These are phyloP conservation scores for Hydrocynus forskahlii DNA, from an alignment of 2,797 vertebrate genomes.

Conservation along the genomic window DNA sequence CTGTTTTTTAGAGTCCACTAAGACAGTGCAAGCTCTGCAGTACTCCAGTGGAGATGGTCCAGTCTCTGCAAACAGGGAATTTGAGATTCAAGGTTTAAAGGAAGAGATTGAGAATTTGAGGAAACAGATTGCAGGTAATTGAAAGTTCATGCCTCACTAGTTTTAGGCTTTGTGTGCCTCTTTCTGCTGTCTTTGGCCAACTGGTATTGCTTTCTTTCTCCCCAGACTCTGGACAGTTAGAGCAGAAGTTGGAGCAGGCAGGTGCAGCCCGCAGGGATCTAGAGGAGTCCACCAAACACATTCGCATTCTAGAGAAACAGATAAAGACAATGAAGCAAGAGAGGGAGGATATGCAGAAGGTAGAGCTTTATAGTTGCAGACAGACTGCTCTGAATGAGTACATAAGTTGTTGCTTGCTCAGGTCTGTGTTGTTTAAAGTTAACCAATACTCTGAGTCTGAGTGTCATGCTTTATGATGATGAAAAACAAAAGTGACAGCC, in stretches of 20 bases:
- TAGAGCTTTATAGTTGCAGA: constrained; percentile 57
- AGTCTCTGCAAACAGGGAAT: constrained; percentile 84
- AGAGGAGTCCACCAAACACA: constrained; percentile 90
- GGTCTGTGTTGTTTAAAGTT: background rate
- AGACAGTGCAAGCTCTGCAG: constrained; percentile 92
- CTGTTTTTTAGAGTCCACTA: constrained; percentile 85
- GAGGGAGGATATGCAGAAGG: constrained; percentile 93
- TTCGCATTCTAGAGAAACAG: constrained; percentile 91
- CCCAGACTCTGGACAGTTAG: constrained; percentile 86
- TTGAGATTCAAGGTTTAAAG: constrained; percentile 93
- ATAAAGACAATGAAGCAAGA: constrained; percentile 88
- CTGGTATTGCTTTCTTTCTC: constrained; percentile 48
- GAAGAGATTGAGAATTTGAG: constrained; percentile 93
- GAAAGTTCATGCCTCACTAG: background rate
- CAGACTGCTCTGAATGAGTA: background rate
- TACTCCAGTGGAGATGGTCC: constrained; percentile 85
- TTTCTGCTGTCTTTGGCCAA: background rate
- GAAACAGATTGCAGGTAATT: constrained; percentile 89
- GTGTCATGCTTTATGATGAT: background rate
- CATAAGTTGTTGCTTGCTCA: background rate
- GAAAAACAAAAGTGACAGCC: too few species aligned
- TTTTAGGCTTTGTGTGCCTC: background rate
- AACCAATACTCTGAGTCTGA: background rate
- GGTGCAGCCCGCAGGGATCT: constrained; percentile 81
- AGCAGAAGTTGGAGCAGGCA: constrained; percentile 92